Evolutionary conservation across 2,888 invertebrate genomes (phyloP), one percentile per base, ranked within the genome.

Genomic region (Cryptops parisi): DNA sequence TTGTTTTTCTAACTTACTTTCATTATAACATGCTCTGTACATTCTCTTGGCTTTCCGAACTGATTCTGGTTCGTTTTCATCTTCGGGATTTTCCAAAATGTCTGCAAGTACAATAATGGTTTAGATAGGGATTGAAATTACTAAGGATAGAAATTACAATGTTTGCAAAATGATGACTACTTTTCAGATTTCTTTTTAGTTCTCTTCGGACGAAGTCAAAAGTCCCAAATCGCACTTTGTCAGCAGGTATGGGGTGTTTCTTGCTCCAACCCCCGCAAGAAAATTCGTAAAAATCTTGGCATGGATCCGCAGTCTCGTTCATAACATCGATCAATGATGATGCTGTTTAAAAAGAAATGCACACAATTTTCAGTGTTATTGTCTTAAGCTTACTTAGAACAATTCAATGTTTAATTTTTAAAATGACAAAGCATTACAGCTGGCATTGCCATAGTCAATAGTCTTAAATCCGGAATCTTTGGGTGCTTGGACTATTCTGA

Each of bases 21-120:
- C 26, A 50, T 54, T 54, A 43, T 48, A 48, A 27, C 54, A 54
- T 22, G 50, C 50, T 22, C 38, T 23, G 21, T 43, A 54, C 17
- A 54, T 40, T 3, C 48, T 40, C 44, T 49, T 54, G 2, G 41
- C 50, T 41, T 49, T 27, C 19, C 44, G 40, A 26, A 54, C 40
- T 2, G 54, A 48, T 26, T 23, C 23, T 15, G 33, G 41, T 21
- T 54, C 54, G 17, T 26, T 33, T 4, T 21, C 19, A n/a, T 25
- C 25, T 26, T 54, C 48, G 1, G 54, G 54, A 23, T 44, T 48
- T 44, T 54, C 54, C 15, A 33, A 33, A 15, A 33, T 33, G 15
- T 33, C 33, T 33, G 15, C 15, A 9, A 33, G n/a, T n/a, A n/a
- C n/a, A n/a, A n/a, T n/a, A n/a, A n/a, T n/a, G n/a, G n/a, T n/a